A percentile compares a stretch with the other conserved stretches of the same genome.
These are phyloP conservation scores for Alectoris magna DNA, from an alignment of 2,797 vertebrate genomes.

Conservation along the genomic window DNA sequence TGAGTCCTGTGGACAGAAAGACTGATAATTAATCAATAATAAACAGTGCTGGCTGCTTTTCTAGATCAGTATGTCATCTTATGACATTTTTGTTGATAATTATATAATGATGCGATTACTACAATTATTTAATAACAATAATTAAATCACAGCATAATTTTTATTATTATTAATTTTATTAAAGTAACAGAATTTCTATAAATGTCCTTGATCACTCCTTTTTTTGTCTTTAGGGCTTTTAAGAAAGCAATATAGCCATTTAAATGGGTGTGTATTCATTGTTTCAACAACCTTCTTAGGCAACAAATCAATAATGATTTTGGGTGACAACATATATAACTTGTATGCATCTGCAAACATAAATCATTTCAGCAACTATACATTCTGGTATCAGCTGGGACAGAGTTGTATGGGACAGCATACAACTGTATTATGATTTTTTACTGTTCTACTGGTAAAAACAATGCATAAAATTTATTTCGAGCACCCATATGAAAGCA, in stretches of 20 bases:
- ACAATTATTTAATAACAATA: neutral
- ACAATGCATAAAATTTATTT: slow-evolving; percentile 66
- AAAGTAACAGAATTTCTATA: neutral
- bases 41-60: neutral
- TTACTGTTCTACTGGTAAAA: slow-evolving; percentile 59
- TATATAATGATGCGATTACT: neutral
- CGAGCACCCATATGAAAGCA: slow-evolving; percentile 60
- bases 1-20: neutral
- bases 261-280: neutral
- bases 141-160: neutral
- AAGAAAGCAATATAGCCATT: neutral
- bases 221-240: neutral
- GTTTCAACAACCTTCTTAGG: neutral
- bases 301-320: slow-evolving; percentile 38
- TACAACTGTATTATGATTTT: slow-evolving; percentile 41
- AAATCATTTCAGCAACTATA: slow-evolving; percentile 36
- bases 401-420: too few relatives aligned
- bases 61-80: neutral
- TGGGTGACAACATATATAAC: neutral
- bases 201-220: neutral
- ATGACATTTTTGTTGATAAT: neutral
- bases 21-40: neutral
- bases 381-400: too few relatives aligned
- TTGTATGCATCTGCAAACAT: slow-evolving; percentile 4
- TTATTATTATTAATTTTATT: neutral